These are phyloP conservation scores for Orthosia gracilis DNA, from an alignment of 2,888 invertebrate species.

Conservation along the genomic window DNA sequence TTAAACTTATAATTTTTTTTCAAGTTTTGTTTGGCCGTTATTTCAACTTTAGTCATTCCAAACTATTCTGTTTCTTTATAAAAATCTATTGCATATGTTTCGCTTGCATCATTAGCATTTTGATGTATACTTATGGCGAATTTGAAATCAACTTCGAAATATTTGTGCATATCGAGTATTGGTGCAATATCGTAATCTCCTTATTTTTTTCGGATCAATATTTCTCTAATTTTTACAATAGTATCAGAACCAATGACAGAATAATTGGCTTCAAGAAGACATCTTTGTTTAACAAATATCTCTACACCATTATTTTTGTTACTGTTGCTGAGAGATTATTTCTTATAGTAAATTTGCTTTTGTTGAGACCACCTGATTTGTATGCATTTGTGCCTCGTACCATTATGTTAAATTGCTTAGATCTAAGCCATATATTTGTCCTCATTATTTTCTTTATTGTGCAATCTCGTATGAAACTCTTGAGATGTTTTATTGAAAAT, in stretches of 20 bases:
- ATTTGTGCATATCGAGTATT: background rate
- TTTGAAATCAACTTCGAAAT: no score
- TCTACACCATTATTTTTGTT: background rate
- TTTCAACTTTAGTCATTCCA: background rate
- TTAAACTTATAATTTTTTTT: conserved; percentile 1
- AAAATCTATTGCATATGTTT: conserved; percentile 17
- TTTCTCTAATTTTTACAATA: conserved; percentile 3
- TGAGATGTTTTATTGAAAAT: conserved; percentile 27
- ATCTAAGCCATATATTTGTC: background rate
- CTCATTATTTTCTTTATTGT: conserved; percentile 20
- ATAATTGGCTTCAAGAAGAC: conserved; percentile 30
- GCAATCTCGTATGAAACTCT: conserved; percentile 28
- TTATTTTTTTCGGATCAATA: background rate
- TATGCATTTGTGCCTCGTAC: fast-evolving
- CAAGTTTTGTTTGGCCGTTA: conserved; percentile 4
- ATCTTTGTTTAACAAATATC: background rate
- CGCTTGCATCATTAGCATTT: background rate
- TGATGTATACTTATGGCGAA: background rate
- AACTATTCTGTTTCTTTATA: background rate
- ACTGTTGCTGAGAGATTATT: background rate
- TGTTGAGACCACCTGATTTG: fast-evolving
- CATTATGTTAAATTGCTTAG: background rate
- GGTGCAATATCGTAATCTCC: background rate
- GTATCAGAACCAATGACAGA: conserved; percentile 6
- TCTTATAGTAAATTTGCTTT: fast-evolving